These are phyloP conservation scores for Sebastolobus alascanus DNA, from an alignment of 2,797 vertebrate genomes.

Conservation along the genomic window DNA sequence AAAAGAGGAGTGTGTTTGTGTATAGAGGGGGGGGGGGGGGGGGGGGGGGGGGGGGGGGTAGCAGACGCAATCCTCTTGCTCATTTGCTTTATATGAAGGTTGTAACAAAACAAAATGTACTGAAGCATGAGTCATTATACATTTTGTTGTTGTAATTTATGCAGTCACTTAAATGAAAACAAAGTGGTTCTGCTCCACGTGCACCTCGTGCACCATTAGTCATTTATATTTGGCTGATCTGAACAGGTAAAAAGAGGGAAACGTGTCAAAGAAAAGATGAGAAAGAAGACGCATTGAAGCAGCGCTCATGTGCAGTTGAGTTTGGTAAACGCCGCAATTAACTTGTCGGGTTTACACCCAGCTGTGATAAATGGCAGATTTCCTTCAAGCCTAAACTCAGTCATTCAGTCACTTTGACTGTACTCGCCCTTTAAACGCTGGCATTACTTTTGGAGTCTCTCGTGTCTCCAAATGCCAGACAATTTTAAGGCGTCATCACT, in stretches of 20 bases:
- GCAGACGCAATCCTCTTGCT: conserved; percentile 19
- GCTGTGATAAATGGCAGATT: conserved; percentile 49
- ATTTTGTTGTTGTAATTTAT: conserved; percentile 43
- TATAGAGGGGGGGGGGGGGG: not conserved
- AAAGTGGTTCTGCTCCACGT: conserved; percentile 39
- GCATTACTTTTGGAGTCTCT: conserved; percentile 26
- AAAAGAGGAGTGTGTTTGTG: conserved; percentile 23
- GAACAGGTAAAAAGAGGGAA: conserved; percentile 27
- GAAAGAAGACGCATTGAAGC: conserved; percentile 21
- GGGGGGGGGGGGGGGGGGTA: not conserved
- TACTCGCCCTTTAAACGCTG: conserved; percentile 38
- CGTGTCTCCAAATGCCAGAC: conserved; percentile 55
- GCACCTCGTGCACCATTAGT: conserved; percentile 38
- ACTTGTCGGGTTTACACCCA: conserved; percentile 27
- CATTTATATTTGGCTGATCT: conserved; percentile 38
- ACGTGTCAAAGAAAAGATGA: conserved; percentile 14
- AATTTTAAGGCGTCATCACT: conserved; percentile 42
- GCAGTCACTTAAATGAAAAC: conserved; percentile 51
- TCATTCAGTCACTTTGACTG: conserved; percentile 32
- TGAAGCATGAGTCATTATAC: conserved; percentile 38
- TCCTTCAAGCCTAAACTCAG: conserved; percentile 31
- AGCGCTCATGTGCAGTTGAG: not conserved
- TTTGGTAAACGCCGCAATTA: conserved; percentile 44
- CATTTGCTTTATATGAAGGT: conserved; percentile 36
- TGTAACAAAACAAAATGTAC: conserved; percentile 51